phyloP scores from a whole-genome alignment of 2,888 invertebrate genomes.

The Metacarcinus magister region DNA sequence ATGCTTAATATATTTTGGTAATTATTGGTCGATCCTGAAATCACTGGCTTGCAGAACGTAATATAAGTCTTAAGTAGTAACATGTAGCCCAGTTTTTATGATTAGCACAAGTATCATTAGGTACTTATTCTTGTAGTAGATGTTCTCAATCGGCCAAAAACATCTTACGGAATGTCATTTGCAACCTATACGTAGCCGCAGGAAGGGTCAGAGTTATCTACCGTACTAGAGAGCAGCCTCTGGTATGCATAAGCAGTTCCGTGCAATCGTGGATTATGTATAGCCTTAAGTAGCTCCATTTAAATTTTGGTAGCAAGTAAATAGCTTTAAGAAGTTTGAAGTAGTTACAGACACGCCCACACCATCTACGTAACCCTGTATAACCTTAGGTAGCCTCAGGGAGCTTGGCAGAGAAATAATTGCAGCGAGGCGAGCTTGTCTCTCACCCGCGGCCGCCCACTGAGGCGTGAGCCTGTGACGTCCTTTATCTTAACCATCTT shows the following conservation, averaged over 20 bases:
- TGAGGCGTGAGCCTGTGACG: slow-evolving; percentile 60
- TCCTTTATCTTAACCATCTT: slow-evolving; percentile 70
- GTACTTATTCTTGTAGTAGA: background rate
- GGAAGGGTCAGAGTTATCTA: background rate
- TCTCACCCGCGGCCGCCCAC: slow-evolving; percentile 52
- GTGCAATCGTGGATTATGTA: background rate
- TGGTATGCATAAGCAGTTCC: background rate
- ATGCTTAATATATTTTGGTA: background rate
- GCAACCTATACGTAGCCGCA: background rate
- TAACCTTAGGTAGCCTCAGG: background rate
- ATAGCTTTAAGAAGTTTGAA: background rate
- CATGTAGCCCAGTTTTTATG: background rate
- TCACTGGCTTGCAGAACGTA: background rate
- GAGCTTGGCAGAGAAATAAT: background rate
- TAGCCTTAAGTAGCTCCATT: background rate
- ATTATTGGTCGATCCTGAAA: background rate
- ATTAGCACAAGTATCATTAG: background rate
- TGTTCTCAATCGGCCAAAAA: background rate
- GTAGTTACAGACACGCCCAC: background rate
- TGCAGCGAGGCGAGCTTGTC: slow-evolving; percentile 44
- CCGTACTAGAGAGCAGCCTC: background rate
- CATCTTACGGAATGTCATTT: background rate
- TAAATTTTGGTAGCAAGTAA: background rate
- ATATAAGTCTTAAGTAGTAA: background rate
- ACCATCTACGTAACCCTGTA: background rate